Evolutionary conservation across 1,140 invertebrate genomes (phyloP).

Genomic region (Chironomus tepperi): DNA sequence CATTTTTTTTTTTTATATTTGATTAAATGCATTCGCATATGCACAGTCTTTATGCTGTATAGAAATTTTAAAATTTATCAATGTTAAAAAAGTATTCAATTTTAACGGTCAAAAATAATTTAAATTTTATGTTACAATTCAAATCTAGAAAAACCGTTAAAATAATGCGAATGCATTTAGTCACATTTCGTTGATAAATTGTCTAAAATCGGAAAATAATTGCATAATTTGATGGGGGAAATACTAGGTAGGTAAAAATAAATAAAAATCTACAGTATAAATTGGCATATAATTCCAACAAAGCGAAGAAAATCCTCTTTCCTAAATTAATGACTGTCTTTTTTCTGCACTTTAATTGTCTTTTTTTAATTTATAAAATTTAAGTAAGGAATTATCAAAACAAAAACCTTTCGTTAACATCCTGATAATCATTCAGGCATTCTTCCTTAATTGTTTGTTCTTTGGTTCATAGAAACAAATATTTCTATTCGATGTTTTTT

Average conservation of each 20-base stretch:
- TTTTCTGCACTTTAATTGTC: not conserved
- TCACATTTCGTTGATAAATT: not conserved
- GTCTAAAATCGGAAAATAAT: not conserved
- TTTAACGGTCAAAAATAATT: too few relatives aligned
- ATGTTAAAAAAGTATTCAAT: too few relatives aligned
- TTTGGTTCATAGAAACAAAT: constrained; percentile 8
- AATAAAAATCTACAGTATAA: not conserved
- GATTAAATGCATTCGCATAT: too few relatives aligned
- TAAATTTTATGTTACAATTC: too few relatives aligned
- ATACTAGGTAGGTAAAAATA: not conserved
- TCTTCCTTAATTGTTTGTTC: not conserved
- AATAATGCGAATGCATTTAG: not conserved
- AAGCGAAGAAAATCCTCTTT: not conserved
- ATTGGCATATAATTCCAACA: constrained; percentile 1
- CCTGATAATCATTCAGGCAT: not conserved
- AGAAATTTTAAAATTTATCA: too few relatives aligned
- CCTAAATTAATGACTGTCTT: constrained; percentile 4
- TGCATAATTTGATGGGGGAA: not conserved
- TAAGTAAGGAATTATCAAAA: not conserved
- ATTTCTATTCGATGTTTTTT: constrained; percentile 3
- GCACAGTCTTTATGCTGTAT: too few relatives aligned
- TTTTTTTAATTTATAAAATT: too few relatives aligned
- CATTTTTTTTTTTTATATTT: too few relatives aligned
- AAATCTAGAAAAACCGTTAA: too few relatives aligned
- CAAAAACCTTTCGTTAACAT: too few relatives aligned